Evolutionary conservation across 2,113 vertebrate genomes (phyloP), one percentile per base, ranked within the genome.

Genomic region (Sialia sialis): DNA sequence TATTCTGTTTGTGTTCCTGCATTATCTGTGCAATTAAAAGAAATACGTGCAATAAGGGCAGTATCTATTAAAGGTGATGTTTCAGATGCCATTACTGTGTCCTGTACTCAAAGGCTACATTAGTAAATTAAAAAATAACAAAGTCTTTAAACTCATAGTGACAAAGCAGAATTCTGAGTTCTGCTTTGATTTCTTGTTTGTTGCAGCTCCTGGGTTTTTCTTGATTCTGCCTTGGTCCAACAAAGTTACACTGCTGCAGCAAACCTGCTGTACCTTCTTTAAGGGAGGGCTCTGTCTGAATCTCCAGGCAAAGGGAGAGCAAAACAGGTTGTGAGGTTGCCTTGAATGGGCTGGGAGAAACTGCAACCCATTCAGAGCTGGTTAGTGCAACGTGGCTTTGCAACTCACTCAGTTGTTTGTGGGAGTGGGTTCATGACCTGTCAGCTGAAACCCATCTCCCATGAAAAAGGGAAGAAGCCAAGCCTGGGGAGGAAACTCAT

Each of bases 1-100:
- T 72, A 81, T 69, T 90, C 87, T 90, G 20, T 52, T 54, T 83
- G 3, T 78, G 36, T 32, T 16, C 56, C 84, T 84, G 78, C 34
- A 60, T 93, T 80, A 86, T 86, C 86, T 84, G 30, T 78, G 56
- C 70, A 93, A 80, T 89, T 66, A 78, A 77, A 93, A 69, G 44
- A 82, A 76, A 6, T 34, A 79, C 73, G 81, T 78, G 66, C 93
- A 84, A 20, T 87, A 92, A 84, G 68, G 52, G 13, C 64, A 67
- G 29, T 59, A 38, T 55, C 39, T 90, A 27, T 69, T 84, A 78
- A 92, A 93, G 60, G 75, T 84, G 62, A 36, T 85, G 75, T 70
- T 77, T 84, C 87, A 76, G 78, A 76, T 46, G 21, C 41, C 2
- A 3, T 63, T 76, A 73, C 27, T 49, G 26, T 9, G 3, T 84